Evolutionary conservation across 2,113 vertebrate species (phyloP).

Genomic region (Megaceryle torquata): DNA sequence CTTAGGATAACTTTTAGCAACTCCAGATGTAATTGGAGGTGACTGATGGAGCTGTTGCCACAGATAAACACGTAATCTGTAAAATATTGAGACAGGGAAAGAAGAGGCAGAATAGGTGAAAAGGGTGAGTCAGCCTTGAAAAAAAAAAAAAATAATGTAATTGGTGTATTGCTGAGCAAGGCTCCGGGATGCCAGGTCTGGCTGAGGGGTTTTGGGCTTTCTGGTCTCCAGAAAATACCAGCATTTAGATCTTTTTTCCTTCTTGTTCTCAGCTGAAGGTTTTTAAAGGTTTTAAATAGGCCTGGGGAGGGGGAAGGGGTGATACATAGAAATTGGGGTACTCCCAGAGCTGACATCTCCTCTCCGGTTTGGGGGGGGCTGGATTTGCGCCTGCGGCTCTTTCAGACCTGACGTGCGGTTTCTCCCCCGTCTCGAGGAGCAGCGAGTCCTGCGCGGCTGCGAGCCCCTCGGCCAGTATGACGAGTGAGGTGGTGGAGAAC

Average conservation of each 20-base stretch:
- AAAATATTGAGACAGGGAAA: not conserved
- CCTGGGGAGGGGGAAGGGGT: not conserved
- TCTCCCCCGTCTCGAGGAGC: not conserved
- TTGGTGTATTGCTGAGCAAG: not conserved
- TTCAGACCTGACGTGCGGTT: rapidly evolving
- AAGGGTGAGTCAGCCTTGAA: not conserved
- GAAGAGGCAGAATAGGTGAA: not conserved
- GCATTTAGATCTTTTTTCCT: not conserved
- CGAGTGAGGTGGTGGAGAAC: conserved; percentile 80
- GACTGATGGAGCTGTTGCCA: not conserved
- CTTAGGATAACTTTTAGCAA: conserved; percentile 15
- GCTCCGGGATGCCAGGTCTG: not conserved
- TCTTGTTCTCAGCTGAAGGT: not conserved
- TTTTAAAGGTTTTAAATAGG: not conserved
- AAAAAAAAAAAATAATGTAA: not conserved
- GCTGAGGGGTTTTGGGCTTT: not conserved
- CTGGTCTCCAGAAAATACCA: not conserved
- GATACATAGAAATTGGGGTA: not conserved
- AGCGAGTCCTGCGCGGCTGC: rapidly evolving
- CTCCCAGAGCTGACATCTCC: not conserved
- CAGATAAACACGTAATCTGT: not conserved
- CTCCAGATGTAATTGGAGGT: not conserved
- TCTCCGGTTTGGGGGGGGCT: rapidly evolving
- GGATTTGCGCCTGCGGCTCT: rapidly evolving
- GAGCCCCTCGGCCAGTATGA: conserved; percentile 66